Base-by-base conservation (phyloP, 2,113 vertebrate genomes). In the Callopanchax toddi region DNA sequence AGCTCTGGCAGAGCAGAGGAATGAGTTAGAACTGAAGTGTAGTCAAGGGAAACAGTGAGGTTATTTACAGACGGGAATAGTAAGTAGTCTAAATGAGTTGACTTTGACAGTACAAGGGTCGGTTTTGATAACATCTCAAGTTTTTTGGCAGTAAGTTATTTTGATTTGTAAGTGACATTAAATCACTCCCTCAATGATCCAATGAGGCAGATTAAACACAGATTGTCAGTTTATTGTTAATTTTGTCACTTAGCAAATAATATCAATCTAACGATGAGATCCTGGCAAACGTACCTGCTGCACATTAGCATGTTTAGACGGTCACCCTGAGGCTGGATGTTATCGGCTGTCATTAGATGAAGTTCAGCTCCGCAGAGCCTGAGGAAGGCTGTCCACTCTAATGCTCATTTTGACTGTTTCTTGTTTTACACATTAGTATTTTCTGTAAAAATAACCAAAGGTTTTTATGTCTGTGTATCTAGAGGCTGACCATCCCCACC, bases 401-500 rank as follows among this genome's bases (percentile, higher is more conserved):
- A 25, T 23, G 17, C 21, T 62, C n/a, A 9, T 56, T 56, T 43
- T 51, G 21, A 64, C 20, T 37, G 16, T 52, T 53, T 3, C 25
- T 32, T 32, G 26, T 39, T 29, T 26, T 4, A 11, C 15, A 18
- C 26, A 12, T 39, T 20, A 34, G 36, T 20, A 7, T 39, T 43
- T 52, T 13, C 13, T 13, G 11, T 7, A 29, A 29, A 26, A 50
- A 23, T n/a, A 10, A 1, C 2, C 20, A 23, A 64, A 58, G 13
- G 36, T 59, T 49, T 65, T 67, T 86, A 85, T 54, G n/a, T 72
- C 2, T 75, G 25, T 21, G 20, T 48, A 79, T 91, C 11, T 55
- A 98, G 97, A 96, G 97, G 88, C 91, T 98, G 82, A 99, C 97
- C 90, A 95, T 99, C 92, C 97, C 97, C 68, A 97, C 93, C 92